These are phyloP conservation scores for Mythimna vitellina DNA, from an alignment of 2,888 invertebrate genomes.

Conservation along the genomic window DNA sequence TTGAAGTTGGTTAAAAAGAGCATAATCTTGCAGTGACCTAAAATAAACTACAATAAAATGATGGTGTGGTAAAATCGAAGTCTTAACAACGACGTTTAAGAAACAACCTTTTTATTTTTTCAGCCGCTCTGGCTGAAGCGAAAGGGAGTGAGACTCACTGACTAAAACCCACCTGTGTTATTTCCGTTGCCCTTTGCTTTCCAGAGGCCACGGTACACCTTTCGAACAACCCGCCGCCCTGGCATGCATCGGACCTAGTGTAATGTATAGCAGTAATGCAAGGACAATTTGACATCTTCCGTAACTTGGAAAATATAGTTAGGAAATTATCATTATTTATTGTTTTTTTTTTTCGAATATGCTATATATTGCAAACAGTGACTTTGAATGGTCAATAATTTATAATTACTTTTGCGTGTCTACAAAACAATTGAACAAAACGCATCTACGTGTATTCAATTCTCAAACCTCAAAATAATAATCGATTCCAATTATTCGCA, in stretches of 20 bases:
- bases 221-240: too few relatives aligned
- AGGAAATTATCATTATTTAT: too few relatives aligned
- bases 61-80: background rate
- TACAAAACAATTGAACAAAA: conserved; percentile 14
- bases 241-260: too few relatives aligned
- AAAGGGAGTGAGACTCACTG: too few relatives aligned
- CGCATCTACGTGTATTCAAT: conserved; percentile 12
- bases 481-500: conserved; percentile 47
- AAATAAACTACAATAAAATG: background rate
- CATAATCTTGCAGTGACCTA: background rate
- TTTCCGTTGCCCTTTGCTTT: too few relatives aligned
- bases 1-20: too few relatives aligned
- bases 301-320: background rate
- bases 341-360: background rate
- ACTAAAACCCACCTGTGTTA: too few relatives aligned
- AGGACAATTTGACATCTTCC: background rate
- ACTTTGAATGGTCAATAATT: background rate
- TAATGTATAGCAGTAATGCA: background rate
- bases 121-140: too few relatives aligned
- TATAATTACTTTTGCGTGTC: conserved; percentile 32
- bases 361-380: conserved; percentile 4
- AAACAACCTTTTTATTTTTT: too few relatives aligned
- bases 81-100: background rate
- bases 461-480: conserved; percentile 45
- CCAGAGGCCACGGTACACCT: too few relatives aligned